Evolutionary conservation across 2,888 invertebrate species (phyloP).

Genomic region (Trachelus troglodyta): DNA sequence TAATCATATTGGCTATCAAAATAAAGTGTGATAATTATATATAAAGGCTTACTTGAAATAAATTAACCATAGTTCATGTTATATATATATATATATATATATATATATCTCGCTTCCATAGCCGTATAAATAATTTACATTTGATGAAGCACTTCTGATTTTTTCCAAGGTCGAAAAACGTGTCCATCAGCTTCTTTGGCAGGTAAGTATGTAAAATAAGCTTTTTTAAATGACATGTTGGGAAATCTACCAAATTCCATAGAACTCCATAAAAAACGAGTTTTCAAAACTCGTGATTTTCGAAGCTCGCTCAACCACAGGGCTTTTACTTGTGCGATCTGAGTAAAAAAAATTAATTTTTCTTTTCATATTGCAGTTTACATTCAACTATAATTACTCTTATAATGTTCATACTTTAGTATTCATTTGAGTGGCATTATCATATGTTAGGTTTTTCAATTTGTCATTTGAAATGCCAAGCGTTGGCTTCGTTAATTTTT

Average conservation of each 20-base stretch:
- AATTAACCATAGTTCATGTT: neutral
- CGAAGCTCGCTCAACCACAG: slow-evolving; percentile 44
- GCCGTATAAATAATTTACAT: neutral
- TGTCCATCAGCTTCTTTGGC: slow-evolving; percentile 50
- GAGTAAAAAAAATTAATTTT: slow-evolving; percentile 9
- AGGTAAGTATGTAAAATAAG: slow-evolving; percentile 56
- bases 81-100: neutral
- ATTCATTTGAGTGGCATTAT: slow-evolving; percentile 39
- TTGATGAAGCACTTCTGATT: neutral
- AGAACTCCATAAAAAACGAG: slow-evolving; percentile 47
- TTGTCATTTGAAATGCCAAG: slow-evolving; percentile 31
- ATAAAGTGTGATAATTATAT: neutral
- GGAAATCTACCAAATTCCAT: slow-evolving; percentile 56
- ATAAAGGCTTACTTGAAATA: neutral
- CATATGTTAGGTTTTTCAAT: slow-evolving; percentile 37
- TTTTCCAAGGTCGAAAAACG: slow-evolving; percentile 45
- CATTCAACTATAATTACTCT: neutral
- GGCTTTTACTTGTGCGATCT: slow-evolving; percentile 45
- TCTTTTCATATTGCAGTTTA: neutral
- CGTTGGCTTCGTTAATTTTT: slow-evolving; percentile 27
- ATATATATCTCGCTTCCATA: no score
- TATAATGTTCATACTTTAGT: slow-evolving; percentile 30
- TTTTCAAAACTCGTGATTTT: slow-evolving; percentile 41
- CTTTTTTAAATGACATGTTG: slow-evolving; percentile 47
- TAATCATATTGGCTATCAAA: neutral